These are phyloP conservation scores for Oopsacas minuta DNA, from an alignment of 37 sponge, comb jelly and placozoan species.

Conservation along the genomic window DNA sequence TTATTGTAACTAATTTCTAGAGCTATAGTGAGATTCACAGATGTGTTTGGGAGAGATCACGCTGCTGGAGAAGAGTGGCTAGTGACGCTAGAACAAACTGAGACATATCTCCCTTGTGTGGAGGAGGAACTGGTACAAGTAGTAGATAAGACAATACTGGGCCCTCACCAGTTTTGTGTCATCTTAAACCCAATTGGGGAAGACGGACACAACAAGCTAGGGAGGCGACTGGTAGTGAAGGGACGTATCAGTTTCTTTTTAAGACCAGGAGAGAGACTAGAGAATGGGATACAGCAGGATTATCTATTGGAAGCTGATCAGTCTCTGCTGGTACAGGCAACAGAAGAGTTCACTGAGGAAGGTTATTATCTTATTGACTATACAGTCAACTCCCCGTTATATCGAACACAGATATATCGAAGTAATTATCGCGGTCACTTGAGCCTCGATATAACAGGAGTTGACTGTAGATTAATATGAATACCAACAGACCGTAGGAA, in stretches of 20 bases:
- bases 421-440: too few species aligned
- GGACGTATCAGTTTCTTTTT: constrained; percentile 70
- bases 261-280: constrained; percentile 65
- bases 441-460: too few species aligned
- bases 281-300: constrained; percentile 51
- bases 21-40: not conserved
- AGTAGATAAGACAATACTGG: constrained; percentile 54
- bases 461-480: too few species aligned
- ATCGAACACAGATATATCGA: too few species aligned
- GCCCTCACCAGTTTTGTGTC: constrained; percentile 60
- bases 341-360: constrained; percentile 43
- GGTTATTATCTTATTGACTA: too few species aligned
- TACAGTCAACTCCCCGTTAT: too few species aligned
- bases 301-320: constrained; percentile 69
- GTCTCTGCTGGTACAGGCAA: constrained; percentile 66
- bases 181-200: constrained; percentile 56
- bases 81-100: constrained; percentile 47
- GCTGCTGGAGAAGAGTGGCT: constrained; percentile 74
- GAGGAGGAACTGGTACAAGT: constrained; percentile 63
- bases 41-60: constrained; percentile 10
- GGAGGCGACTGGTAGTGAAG: constrained; percentile 38
- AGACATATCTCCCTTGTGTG: constrained; percentile 66
- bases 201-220: constrained; percentile 44
- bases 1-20: not conserved
- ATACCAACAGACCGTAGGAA: too few species aligned